Conservation (phyloP, 2,888 invertebrate genomes). For the Cheilosia pagana region DNA sequence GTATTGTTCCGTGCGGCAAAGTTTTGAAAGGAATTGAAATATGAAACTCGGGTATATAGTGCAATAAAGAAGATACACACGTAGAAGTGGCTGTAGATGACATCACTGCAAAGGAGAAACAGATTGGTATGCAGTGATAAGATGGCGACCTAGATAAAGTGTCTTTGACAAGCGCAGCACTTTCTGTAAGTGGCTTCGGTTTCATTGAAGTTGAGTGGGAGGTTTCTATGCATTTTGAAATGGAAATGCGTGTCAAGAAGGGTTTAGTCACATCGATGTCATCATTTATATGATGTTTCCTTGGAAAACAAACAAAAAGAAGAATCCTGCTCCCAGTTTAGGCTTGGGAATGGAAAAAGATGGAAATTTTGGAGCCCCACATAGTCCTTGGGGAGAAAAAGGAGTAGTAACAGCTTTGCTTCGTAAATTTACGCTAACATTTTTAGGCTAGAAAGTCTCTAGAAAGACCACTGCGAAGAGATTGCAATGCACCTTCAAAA, state of each 20-base stretch:
- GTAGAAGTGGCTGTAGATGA: conserved; percentile 28
- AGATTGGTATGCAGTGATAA: conserved; percentile 45
- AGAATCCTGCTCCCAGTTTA: too few relatives aligned
- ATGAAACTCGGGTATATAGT: not conserved
- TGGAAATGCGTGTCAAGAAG: not conserved
- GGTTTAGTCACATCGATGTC: too few relatives aligned
- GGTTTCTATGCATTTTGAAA: not conserved
- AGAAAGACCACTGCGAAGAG: too few relatives aligned
- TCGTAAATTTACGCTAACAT: too few relatives aligned
- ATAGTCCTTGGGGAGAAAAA: too few relatives aligned
- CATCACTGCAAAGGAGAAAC: conserved; percentile 42
- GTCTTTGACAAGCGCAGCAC: conserved; percentile 6
- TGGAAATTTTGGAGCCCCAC: too few relatives aligned
- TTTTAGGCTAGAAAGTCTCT: too few relatives aligned
- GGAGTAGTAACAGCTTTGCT: too few relatives aligned
- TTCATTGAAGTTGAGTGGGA: not conserved
- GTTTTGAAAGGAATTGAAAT: not conserved
- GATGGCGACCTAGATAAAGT: conserved; percentile 53
- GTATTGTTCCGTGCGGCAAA: not conserved
- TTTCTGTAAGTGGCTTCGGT: not conserved
- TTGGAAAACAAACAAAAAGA: too few relatives aligned
- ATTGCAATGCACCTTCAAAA: too few relatives aligned
- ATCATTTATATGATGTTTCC: too few relatives aligned
- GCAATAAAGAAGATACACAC: conserved; percentile 6
- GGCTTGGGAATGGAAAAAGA: too few relatives aligned